Evolutionary conservation across 2,113 vertebrate species (phyloP), one percentile per base, ranked within the genome.

Genomic region (Neolamprologus fasciatus): DNA sequence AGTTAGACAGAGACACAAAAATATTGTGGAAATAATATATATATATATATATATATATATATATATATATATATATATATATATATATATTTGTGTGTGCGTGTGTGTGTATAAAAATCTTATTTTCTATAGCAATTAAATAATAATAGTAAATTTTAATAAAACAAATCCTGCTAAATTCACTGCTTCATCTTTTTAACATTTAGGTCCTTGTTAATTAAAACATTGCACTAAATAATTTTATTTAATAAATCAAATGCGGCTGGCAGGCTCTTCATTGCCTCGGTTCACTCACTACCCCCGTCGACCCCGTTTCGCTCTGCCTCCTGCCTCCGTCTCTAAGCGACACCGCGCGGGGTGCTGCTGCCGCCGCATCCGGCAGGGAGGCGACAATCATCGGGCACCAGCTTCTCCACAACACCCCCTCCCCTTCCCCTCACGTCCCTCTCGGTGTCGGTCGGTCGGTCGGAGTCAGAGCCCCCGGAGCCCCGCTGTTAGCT

Each of bases 381-480:
- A 33, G 80, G 50, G 82, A 61, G 40, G 47, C 35, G 31, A 33
- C 31, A 33, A 33, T 33, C 31, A 33, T 33, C 89, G 90, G 90
- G 58, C 55, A 88, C 50, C 84, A 2, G 79, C 11, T 53, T 6
- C 35, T 23, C 40, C 86, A 7, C 8, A 3, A 9, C 19, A 17
- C n/a, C 47, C 45, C 21, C 12, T 9, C 55, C 9, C 7, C 23
- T 11, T 12, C 58, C 33, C 12, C 12, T 26, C 71, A 58, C 4
- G 45, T 21, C 45, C 31, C 76, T 26, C 8, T 76, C 91, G 51
- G 58, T 71, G 66, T 83, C 89, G 87, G 89, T 91, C 87, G 31
- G 45, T 63, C 86, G 58, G 37, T 87, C 90, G 89, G 92, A 93
- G 93, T 93, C 93, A 91, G 26, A 87, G 3, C 79, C 90, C 89